Conservation (phyloP, 2,113 vertebrate genomes). For the Brachypodius melanocephalos region DNA sequence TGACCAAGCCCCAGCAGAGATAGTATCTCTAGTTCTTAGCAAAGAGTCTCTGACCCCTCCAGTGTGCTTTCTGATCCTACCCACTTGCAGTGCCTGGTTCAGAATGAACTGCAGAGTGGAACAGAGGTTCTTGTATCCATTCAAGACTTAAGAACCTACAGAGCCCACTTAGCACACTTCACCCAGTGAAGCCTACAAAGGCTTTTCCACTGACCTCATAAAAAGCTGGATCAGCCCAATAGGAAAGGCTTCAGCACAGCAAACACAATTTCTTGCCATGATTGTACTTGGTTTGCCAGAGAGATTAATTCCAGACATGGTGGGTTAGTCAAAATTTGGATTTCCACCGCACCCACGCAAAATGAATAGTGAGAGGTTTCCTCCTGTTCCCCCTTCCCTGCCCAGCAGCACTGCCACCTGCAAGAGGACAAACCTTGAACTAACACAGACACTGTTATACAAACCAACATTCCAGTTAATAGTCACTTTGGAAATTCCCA, state of each 20-base stretch:
- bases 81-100: not conserved
- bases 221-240: not conserved
- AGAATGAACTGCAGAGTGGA: not conserved
- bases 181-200: not conserved
- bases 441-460: slow-evolving; percentile 21
- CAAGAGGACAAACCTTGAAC: slow-evolving; percentile 32
- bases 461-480: slow-evolving; percentile 52
- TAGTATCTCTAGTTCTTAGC: not conserved
- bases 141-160: not conserved
- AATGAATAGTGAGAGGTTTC: slow-evolving; percentile 12
- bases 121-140: not conserved
- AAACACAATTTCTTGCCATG: not conserved
- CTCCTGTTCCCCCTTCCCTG: not conserved
- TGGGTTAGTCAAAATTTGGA: not conserved
- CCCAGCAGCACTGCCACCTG: slow-evolving; percentile 56
- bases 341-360: slow-evolving; percentile 25
- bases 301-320: slow-evolving; percentile 2
- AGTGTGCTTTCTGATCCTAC: not conserved
- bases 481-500: slow-evolving; percentile 71
- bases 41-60: not conserved
- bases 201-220: not conserved
- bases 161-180: not conserved
- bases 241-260: not conserved
- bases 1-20: not conserved
- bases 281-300: slow-evolving; percentile 14